Base-by-base conservation (phyloP, 1,140 invertebrate genomes). In the Drosophila carrolli region DNA sequence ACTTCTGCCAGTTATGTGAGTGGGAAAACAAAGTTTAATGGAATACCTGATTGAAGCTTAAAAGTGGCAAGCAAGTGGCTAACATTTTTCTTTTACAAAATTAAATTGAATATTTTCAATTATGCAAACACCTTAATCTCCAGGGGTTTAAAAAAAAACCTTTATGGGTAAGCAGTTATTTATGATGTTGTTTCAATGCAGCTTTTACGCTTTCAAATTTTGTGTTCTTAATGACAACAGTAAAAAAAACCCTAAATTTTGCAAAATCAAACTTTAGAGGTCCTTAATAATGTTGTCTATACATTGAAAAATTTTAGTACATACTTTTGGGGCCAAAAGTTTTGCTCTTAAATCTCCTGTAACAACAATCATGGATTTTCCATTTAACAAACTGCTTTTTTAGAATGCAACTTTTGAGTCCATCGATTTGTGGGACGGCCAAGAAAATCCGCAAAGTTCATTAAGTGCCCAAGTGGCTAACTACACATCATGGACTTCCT, bases 401-500 rank as follows among this genome's bases (percentile, higher is more conserved):
- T 6, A 5, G 8, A 50, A 32, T 32, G 27, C 10, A 27, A 10
- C 43, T 32, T 13, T 29, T 7, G 19, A 16, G 27, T 48, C 9
- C 4, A 41, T 38, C 14, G 46, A 60, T 9, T 50, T 23, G 7
- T 19, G 14, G 7, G 8, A 11, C 11, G 16, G 23, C 23, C 19
- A 7, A 47, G 63, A 23, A 47, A 10, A 55, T 41, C 32, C 23
- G 50, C 50, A 47, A 40, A 70, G 67, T 71, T 68, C 63, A 71
- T 70, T 70, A 71, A 19, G 62, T 37, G 11, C 27, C 54, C 41
- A 70, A 70, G 63, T 71, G 63, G 67, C 67, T 68, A 68, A 56
- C 67, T 68, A 16, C 50, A 47, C 62, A 70, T 70, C 66, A 56
- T 41, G 50, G 46, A 40, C 32, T 54, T 65, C 48, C 60, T 23